Conservation (phyloP, 2,113 vertebrate species). For the Atractosteus spatula region DNA sequence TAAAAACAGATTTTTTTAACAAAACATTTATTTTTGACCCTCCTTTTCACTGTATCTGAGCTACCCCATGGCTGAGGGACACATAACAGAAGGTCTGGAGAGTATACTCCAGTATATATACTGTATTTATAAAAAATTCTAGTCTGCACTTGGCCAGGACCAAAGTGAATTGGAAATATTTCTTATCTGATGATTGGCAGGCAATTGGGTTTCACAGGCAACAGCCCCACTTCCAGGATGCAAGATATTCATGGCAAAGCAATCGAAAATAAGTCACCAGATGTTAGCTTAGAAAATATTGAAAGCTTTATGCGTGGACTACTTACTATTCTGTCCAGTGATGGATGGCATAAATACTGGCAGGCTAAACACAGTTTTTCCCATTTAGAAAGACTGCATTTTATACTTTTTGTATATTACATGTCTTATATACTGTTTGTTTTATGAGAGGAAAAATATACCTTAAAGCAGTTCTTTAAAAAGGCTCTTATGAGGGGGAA, state of each 20-base stretch:
- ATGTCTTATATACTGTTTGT: too few species aligned
- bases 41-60: neutral
- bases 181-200: constrained; percentile 62
- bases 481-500: too few species aligned
- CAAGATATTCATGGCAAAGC: neutral
- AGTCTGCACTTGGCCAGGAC: constrained; percentile 27
- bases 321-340: constrained; percentile 1
- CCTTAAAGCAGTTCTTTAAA: too few species aligned
- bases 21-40: too few species aligned
- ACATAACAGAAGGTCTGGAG: too few species aligned
- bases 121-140: neutral
- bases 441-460: too few species aligned
- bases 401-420: neutral
- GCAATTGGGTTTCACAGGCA: constrained; percentile 50
- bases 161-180: constrained; percentile 55
- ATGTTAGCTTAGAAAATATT: neutral
- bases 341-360: neutral
- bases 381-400: neutral
- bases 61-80: neutral
- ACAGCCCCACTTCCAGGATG: constrained; percentile 36
- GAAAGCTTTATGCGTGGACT: neutral
- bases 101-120: too few species aligned
- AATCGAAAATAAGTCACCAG: neutral
- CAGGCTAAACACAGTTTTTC: neutral
- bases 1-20: too few species aligned